Base-by-base conservation (phyloP, 1,140 invertebrate species). In the Euwallacea similis region DNA sequence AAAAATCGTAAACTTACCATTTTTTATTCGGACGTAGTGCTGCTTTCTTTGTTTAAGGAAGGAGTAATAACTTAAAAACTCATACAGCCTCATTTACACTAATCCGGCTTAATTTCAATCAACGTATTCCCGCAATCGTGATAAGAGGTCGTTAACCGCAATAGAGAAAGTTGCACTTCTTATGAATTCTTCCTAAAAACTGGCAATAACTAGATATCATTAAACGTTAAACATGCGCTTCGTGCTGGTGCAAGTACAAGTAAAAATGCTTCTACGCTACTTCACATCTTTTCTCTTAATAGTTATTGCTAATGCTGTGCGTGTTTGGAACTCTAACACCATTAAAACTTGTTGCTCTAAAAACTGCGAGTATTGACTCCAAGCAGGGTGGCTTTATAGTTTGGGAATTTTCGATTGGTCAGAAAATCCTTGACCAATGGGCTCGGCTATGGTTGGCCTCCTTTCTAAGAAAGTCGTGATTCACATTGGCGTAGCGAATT, bases 311-410 rank as follows among this genome's bases (percentile, higher is more conserved):
- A 10, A 43, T 60, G 61, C 42, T 10, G n/a, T 15, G 50, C 33
- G 16, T 21, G 59, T 61, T 42, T 63, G 13, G 11, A 55, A n/a
- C 44, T 54, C 53, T 68, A 46, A 50, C 13, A 42, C 11, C 58
- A 71, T 53, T 62, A 69, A 69, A 73, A 79, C 77, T 79, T 79
- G 77, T 79, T 79, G 77, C 74, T 73, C 73, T 66, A 64, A 61
- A 63, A 63, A 63, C 42, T 46, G 43, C 47, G 75, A 76, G 69
- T 78, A 76, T 75, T 74, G 73, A 76, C 75, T 74, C 73, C 65
- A 71, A 72, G 69, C 47, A 55, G 53, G 56, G 42, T 15, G 21
- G n/a, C 43, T 66, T 61, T 61, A 13, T 69, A 76, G 72, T 76
- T 75, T 71, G 72, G 70, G 67, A 74, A 74, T 71, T 58, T 56